Percentiles rank a stretch among this genome's conserved stretches.
These are phyloP conservation scores for Drosophila quinaria DNA, from an alignment of 2,888 invertebrate species.

Conservation along the genomic window DNA sequence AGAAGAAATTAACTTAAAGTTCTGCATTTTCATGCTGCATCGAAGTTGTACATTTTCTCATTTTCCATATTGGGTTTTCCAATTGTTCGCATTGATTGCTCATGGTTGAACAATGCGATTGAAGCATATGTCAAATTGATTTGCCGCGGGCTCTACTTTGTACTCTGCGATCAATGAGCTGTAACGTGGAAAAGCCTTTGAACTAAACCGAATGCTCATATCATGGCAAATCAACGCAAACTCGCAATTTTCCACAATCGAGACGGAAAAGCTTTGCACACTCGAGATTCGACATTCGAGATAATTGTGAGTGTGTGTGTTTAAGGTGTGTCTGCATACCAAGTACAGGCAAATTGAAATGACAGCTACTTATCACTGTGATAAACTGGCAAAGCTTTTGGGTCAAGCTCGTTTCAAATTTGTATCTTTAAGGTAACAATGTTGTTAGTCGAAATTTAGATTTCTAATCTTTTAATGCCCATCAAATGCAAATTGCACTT, in stretches of 20 bases:
- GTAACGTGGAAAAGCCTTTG: constrained; percentile 71
- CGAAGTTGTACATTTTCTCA: constrained; percentile 19
- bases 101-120: constrained; percentile 43
- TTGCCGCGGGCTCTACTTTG: constrained; percentile 58
- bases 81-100: constrained; percentile 39
- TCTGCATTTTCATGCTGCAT: constrained; percentile 38
- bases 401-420: constrained; percentile 40
- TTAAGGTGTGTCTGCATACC: constrained; percentile 9
- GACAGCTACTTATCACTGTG: constrained; percentile 52
- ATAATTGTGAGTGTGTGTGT: constrained; percentile 12
- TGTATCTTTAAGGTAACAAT: constrained; percentile 5
- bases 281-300: neutral
- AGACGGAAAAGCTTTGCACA: constrained; percentile 5
- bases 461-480: neutral
- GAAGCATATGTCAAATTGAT: constrained; percentile 75
- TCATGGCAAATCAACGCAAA: constrained; percentile 60
- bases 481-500: constrained; percentile 6
- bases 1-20: constrained; percentile 24
- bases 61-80: constrained; percentile 29
- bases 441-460: constrained; percentile 2
- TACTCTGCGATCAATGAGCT: constrained; percentile 63
- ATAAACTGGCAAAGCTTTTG: constrained; percentile 42
- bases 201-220: constrained; percentile 59
- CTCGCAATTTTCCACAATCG: constrained; percentile 50
- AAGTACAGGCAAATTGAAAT: constrained; percentile 6